A percentile compares a stretch with the other conserved stretches of the same genome.
Evolutionary conservation across 2,888 invertebrate species (phyloP).

Genomic region (Drosophila seclusa): DNA sequence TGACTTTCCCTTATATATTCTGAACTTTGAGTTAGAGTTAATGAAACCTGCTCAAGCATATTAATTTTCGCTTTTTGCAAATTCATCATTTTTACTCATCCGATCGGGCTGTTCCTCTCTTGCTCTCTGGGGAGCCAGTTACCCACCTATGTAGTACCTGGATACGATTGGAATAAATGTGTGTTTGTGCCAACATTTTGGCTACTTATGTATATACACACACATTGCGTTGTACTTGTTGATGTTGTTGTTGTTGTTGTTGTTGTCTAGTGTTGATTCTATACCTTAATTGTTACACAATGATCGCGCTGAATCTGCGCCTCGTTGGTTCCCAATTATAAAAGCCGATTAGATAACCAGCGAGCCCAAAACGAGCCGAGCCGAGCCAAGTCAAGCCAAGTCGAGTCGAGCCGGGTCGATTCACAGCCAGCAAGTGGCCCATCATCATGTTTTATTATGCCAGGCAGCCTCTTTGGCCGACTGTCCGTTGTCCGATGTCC

Average conservation of each 20-base stretch:
- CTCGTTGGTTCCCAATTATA: conserved; percentile 75
- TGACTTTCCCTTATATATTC: background rate
- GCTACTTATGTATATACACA: conserved; percentile 23
- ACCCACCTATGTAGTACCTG: background rate
- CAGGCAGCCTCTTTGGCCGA: conserved; percentile 36
- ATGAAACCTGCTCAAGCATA: conserved; percentile 39
- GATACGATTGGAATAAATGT: background rate
- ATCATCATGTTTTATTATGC: conserved; percentile 77
- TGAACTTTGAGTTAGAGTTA: background rate
- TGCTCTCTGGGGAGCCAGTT: conserved; percentile 37
- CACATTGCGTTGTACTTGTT: background rate
- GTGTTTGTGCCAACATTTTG: conserved; percentile 13
- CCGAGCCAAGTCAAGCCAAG: background rate
- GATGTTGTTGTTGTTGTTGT: conserved; percentile 11
- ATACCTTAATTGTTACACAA: conserved; percentile 78
- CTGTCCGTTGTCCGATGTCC: conserved; percentile 21
- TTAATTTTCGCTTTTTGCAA: conserved; percentile 49
- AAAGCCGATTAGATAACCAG: conserved; percentile 80
- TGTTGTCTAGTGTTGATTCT: conserved; percentile 65
- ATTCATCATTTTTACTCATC: conserved; percentile 51
- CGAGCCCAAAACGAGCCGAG: conserved; percentile 49
- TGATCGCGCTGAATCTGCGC: conserved; percentile 77
- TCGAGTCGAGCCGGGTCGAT: conserved; percentile 12
- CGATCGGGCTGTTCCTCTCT: conserved; percentile 19
- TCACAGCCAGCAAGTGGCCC: conserved; percentile 59